A percentile compares a stretch with the other conserved stretches of the same genome.
These are phyloP conservation scores for Psococerastis gibbosa DNA, from an alignment of 2,888 invertebrate species.

Conservation along the genomic window DNA sequence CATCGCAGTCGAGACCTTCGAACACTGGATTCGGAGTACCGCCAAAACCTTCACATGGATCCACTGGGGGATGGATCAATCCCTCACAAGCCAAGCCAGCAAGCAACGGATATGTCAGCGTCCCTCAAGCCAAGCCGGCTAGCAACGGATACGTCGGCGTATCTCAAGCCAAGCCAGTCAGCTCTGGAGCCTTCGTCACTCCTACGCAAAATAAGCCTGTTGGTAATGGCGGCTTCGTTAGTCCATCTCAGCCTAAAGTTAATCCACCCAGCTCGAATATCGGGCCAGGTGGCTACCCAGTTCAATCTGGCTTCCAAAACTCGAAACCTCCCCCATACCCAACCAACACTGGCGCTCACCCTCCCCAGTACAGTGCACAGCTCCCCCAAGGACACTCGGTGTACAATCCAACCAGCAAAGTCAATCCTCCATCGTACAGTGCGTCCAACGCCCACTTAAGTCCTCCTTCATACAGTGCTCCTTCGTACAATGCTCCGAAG, in stretches of 20 bases:
- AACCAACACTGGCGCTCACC: background rate
- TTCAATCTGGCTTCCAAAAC: slow-evolving; percentile 4
- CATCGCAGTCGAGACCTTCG: background rate
- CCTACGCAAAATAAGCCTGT: background rate
- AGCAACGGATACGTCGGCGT: background rate
- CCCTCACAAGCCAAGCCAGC: background rate
- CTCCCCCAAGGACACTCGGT: background rate
- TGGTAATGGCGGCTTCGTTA: background rate
- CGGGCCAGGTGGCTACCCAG: slow-evolving; percentile 4
- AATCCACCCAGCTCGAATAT: slow-evolving; percentile 4
- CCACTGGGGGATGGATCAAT: background rate
- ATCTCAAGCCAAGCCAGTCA: too few species aligned
- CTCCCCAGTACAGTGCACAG: background rate
- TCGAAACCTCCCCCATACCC: background rate
- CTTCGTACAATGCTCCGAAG: background rate
- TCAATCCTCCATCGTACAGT: background rate
- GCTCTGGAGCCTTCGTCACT: background rate
- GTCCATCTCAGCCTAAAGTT: background rate
- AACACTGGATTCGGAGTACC: background rate
- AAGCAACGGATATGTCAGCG: background rate
- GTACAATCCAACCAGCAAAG: background rate
- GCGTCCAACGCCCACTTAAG: background rate
- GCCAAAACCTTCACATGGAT: background rate
- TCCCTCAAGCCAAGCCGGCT: background rate
- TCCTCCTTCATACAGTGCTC: background rate